Percentiles rank a stretch among this genome's conserved stretches.
Conservation (phyloP, 1,140 invertebrate genomes). For the Harpegnathos saltator region DNA sequence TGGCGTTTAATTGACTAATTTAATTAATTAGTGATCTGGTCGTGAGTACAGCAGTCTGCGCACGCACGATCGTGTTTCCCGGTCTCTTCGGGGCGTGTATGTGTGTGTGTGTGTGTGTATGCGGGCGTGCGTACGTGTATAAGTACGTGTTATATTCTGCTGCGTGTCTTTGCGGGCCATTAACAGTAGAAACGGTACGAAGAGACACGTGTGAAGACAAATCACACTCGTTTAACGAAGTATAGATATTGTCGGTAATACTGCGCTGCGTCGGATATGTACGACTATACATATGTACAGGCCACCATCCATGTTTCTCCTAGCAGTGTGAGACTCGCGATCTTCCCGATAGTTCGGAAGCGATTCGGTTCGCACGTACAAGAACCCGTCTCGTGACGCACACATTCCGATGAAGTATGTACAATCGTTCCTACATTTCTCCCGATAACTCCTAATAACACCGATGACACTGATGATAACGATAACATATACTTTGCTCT, state of each 20-base stretch:
- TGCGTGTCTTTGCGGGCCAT: not conserved
- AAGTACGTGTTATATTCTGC: not conserved
- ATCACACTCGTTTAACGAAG: conserved; percentile 7
- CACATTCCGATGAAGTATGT: conserved; percentile 2
- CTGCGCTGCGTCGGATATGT: conserved; percentile 39
- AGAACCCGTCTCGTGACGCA: conserved; percentile 26
- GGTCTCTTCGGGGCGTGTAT: not conserved
- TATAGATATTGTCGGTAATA: conserved; percentile 32
- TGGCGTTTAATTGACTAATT: conserved; percentile 75
- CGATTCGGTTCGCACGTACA: not conserved
- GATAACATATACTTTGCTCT: conserved; percentile 6
- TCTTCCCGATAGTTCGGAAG: not conserved
- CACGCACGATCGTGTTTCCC: conserved; percentile 24
- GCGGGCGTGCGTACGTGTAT: too few species aligned
- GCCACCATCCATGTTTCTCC: conserved; percentile 7
- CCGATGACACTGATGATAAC: conserved; percentile 5
- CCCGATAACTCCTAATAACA: not conserved
- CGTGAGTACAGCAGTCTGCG: conserved; percentile 32
- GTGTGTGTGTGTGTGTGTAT: too few species aligned
- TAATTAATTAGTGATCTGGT: conserved; percentile 65
- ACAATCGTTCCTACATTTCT: conserved; percentile 6
- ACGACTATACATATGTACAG: conserved; percentile 48
- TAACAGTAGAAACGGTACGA: not conserved
- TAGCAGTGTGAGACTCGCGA: not conserved
- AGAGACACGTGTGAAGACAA: not conserved